Conservation (phyloP, 2,797 vertebrate genomes). For the Aeoliscus strigatus region DNA sequence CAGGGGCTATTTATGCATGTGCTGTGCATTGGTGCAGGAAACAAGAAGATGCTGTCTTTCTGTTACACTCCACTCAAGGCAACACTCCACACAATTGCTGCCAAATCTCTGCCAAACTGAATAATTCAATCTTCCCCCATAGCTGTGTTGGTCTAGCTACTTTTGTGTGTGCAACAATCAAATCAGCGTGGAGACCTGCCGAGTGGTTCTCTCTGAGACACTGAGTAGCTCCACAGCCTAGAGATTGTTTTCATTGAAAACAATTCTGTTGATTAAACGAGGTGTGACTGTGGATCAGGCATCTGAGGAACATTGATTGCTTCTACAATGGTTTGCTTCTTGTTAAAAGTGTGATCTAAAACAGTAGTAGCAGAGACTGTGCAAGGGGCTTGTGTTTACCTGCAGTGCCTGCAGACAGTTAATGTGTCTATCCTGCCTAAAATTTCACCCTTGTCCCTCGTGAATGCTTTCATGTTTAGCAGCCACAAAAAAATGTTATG, state of each 20-base stretch:
- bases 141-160: slow-evolving; percentile 64
- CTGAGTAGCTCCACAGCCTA: slow-evolving; percentile 63
- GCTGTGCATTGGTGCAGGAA: slow-evolving; percentile 81
- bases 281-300: slow-evolving; percentile 68
- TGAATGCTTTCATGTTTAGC: slow-evolving; percentile 10
- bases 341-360: slow-evolving; percentile 73
- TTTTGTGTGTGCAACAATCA: slow-evolving; percentile 72
- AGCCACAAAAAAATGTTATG: slow-evolving; percentile 2
- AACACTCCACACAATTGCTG: slow-evolving; percentile 75
- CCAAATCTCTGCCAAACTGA: slow-evolving; percentile 79
- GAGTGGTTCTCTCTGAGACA: slow-evolving; percentile 67
- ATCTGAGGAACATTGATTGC: slow-evolving; percentile 72
- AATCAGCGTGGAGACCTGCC: slow-evolving; percentile 65
- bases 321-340: slow-evolving; percentile 71
- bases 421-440: slow-evolving; percentile 9
- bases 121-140: slow-evolving; percentile 81
- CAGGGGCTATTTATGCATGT: slow-evolving; percentile 80
- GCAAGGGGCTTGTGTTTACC: slow-evolving; percentile 32
- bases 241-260: slow-evolving; percentile 76
- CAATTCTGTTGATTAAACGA: slow-evolving; percentile 76
- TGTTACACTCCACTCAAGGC: slow-evolving; percentile 74
- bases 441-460: slow-evolving; percentile 1
- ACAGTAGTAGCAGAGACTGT: slow-evolving; percentile 51
- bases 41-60: slow-evolving; percentile 70
- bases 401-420: slow-evolving; percentile 17